phyloP scores from a whole-genome alignment of 2,888 invertebrate genomes.

The Graphium colonna region DNA sequence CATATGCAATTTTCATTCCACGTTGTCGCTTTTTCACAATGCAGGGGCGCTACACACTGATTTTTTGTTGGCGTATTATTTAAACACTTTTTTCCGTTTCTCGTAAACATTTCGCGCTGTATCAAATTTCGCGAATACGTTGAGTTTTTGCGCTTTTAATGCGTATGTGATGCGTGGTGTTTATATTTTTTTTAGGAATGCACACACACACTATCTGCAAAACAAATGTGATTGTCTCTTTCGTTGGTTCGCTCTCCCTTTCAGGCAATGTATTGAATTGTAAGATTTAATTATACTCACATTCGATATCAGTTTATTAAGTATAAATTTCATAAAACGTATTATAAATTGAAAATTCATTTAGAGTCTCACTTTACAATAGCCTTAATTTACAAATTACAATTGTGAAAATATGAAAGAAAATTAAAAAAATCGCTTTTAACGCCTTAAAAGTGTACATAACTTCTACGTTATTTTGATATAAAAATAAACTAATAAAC shows the following conservation, averaged over 20 bases:
- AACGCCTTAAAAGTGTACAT: no score
- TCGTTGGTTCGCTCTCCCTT: not conserved
- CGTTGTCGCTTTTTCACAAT: slow-evolving; percentile 51
- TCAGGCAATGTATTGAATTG: not conserved
- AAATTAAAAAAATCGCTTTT: no score
- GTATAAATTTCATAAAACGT: no score
- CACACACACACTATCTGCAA: not conserved
- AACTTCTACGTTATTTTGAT: no score
- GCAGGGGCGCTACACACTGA: slow-evolving; percentile 54
- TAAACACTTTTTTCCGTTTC: slow-evolving; percentile 34
- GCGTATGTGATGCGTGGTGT: slow-evolving; percentile 27
- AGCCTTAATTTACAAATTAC: no score
- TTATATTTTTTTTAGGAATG: slow-evolving; percentile 30
- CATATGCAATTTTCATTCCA: slow-evolving; percentile 61
- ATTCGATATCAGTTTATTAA: no score
- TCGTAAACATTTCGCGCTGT: slow-evolving; percentile 20
- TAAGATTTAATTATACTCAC: not conserved
- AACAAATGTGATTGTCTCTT: not conserved
- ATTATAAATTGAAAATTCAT: not conserved
- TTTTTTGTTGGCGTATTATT: slow-evolving; percentile 34
- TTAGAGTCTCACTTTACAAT: no score
- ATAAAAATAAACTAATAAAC: no score
- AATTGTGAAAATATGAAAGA: no score
- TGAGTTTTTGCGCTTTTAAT: slow-evolving; percentile 27
- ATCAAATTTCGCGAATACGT: slow-evolving; percentile 27